phyloP scores from a whole-genome alignment of 2,113 vertebrate species.

The Apteryx mantelli region DNA sequence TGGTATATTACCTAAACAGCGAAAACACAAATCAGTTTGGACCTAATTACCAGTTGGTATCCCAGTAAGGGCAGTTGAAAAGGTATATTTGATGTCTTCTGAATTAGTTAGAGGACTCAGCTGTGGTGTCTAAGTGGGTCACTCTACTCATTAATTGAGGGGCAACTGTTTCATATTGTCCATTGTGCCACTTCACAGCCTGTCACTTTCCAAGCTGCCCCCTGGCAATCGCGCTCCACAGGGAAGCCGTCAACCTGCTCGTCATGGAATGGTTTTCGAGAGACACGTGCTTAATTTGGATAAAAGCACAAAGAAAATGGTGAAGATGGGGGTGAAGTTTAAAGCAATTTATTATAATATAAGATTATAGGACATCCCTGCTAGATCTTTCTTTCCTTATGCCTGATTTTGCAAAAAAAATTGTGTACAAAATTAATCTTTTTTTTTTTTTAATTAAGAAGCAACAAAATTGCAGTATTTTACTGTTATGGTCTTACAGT shows the following conservation, averaged over 20 bases:
- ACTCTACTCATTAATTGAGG: constrained; percentile 58
- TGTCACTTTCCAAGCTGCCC: constrained; percentile 57
- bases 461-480: neutral
- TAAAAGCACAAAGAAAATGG: constrained; percentile 2
- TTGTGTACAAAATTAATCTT: neutral
- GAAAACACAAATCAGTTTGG: constrained; percentile 8
- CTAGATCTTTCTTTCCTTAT: neutral
- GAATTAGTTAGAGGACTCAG: constrained; percentile 55
- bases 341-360: neutral
- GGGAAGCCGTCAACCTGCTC: constrained; percentile 35
- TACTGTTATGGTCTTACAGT: neutral
- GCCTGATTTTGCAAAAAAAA: too few relatives aligned
- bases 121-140: constrained; percentile 59
- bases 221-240: constrained; percentile 37
- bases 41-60: constrained; percentile 38
- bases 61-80: neutral
- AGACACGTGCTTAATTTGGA: neutral
- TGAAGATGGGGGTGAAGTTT: neutral
- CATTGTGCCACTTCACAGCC: constrained; percentile 46
- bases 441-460: neutral
- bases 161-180: constrained; percentile 54
- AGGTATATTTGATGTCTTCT: neutral
- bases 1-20: neutral
- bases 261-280: neutral
- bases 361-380: neutral